Evolutionary conservation across 2,888 invertebrate species (phyloP).

Genomic region (Eulithis testata): DNA sequence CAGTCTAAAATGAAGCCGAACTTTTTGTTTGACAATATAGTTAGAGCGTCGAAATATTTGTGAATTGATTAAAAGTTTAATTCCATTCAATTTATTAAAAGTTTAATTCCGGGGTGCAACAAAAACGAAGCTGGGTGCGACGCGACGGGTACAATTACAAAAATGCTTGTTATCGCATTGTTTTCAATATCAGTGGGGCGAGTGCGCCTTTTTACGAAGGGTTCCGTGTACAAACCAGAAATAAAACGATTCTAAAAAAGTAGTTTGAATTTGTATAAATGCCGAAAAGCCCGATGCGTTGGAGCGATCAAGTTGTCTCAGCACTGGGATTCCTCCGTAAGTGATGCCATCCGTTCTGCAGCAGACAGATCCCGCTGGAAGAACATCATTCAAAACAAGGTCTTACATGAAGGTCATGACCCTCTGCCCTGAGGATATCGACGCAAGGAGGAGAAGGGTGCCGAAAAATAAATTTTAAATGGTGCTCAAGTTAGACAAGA

Average conservation of each 20-base stretch:
- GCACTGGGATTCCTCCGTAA: too few species aligned
- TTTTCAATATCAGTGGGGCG: slow-evolving; percentile 56
- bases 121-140: slow-evolving; percentile 27
- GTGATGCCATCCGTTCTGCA: too few species aligned
- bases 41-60: slow-evolving; percentile 32
- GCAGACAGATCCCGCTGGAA: too few species aligned
- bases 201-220: slow-evolving; percentile 39
- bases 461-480: too few species aligned
- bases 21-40: slow-evolving; percentile 16
- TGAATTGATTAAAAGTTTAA: slow-evolving; percentile 43
- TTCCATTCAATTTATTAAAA: slow-evolving; percentile 30
- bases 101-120: slow-evolving; percentile 36
- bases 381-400: too few species aligned
- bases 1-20: background rate
- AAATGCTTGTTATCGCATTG: slow-evolving; percentile 53
- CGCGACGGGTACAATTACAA: slow-evolving; percentile 52
- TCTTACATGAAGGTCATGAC: too few species aligned
- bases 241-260: background rate
- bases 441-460: too few species aligned
- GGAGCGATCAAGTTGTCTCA: too few species aligned
- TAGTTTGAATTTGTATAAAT: too few species aligned
- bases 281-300: too few species aligned
- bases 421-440: too few species aligned
- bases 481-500: too few species aligned
- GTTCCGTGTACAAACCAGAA: slow-evolving; percentile 3